Base-by-base conservation (phyloP, 2,797 vertebrate species). In the Sebastes goodei region DNA sequence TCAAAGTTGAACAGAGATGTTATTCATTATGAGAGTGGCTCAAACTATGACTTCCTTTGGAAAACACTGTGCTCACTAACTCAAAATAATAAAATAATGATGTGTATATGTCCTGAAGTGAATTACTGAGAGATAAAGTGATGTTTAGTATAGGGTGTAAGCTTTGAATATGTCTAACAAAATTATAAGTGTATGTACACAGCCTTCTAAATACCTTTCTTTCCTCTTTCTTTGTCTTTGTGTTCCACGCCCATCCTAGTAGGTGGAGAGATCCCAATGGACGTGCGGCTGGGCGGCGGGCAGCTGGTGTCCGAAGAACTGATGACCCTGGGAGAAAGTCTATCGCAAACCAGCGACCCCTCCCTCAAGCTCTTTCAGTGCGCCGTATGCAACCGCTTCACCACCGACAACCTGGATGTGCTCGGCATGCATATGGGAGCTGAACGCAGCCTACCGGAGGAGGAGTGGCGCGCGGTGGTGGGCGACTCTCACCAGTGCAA, bases 351-450 rank as follows among this genome's bases (percentile, higher is more conserved):
- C 20, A 99, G 97, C 1, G 99, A 99, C 93, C 98, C 99, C 0
- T 98, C 98, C 0, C 96, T 99, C 90, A 99, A 99, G 96, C 98
- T 99, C 63, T 99, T 99, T 95, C 99, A 99, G 93, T 99, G 99
- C 0, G 98, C 98, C 0, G 98, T 99, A 88, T 99, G 99, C 95
- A 99, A 99, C 97, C 97, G 96, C 90, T 99, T 99, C 95, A 99
- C 97, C 72, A 99, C 99, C 1, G 99, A 99, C 95, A 99, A 98
- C 91, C 88, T 99, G 97, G 99, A 99, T 92, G 93, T 99, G 95
- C 96, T 99, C 72, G 98, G 98, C 75, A 96, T 99, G 90, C 99
- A 99, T 96, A 99, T 99, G 98, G 97, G 96, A 0, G 94, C 97
- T 53, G 99, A 99, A 87, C 98, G 99, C 65, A 96, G 94, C 91